These are phyloP conservation scores for Habropoda laboriosa DNA, from an alignment of 1,140 invertebrate species.

Conservation along the genomic window DNA sequence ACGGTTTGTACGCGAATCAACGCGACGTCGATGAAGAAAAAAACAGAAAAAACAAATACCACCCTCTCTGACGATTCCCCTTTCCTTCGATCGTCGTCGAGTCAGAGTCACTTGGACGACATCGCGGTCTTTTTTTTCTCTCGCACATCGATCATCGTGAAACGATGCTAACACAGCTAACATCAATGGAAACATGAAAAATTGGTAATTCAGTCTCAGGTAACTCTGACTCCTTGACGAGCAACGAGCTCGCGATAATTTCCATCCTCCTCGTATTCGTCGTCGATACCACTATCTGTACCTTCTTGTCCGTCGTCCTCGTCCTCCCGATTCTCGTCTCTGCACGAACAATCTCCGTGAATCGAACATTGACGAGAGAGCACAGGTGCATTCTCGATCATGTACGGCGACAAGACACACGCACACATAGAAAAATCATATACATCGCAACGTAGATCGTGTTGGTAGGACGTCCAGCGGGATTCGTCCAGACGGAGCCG, in stretches of 20 bases:
- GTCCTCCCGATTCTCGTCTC: neutral
- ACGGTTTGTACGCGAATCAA: neutral
- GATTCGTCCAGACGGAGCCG: neutral
- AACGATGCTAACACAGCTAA: conserved; percentile 1
- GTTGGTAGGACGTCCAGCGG: conserved; percentile 23
- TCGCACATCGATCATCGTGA: neutral
- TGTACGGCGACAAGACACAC: conserved; percentile 29
- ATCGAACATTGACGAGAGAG: neutral
- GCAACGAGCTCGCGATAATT: neutral
- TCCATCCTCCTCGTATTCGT: neutral
- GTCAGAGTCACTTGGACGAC: conserved; percentile 5
- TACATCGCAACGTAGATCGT: conserved; percentile 31
- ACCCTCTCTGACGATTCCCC: too few relatives aligned
- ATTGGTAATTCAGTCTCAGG: conserved; percentile 4
- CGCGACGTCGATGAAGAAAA: neutral
- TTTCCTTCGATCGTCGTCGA: neutral
- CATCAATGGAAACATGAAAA: conserved; percentile 4
- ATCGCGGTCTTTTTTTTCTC: neutral
- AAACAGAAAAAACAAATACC: neutral
- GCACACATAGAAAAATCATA: conserved; percentile 38
- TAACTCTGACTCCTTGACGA: conserved; percentile 15
- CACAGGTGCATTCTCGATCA: conserved; percentile 46
- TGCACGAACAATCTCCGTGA: neutral
- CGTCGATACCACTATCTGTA: neutral
- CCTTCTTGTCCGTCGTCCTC: neutral